phyloP scores from a whole-genome alignment of 2,797 vertebrate species.

The Carduelis carduelis region DNA sequence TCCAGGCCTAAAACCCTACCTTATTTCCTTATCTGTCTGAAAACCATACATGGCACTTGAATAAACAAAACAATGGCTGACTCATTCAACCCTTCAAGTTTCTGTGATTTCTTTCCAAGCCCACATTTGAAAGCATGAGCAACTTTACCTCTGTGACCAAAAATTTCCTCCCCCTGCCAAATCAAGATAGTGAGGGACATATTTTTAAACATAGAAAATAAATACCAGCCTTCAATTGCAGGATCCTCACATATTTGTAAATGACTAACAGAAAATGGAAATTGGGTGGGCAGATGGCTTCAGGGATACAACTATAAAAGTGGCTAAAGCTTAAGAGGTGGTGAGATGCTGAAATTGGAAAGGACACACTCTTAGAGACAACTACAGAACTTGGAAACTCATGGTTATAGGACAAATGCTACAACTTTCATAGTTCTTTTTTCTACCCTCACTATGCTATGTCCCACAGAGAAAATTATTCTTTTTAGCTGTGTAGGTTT shows the following conservation, averaged over 20 bases:
- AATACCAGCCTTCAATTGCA: not conserved
- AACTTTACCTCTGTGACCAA: not conserved
- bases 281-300: not conserved
- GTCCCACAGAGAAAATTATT: not conserved
- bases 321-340: not conserved
- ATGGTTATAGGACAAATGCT: not conserved
- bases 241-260: not conserved
- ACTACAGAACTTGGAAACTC: not conserved
- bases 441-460: not conserved
- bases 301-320: not conserved
- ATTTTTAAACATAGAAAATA: not conserved
- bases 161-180: accelerated
- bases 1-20: not conserved
- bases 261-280: not conserved
- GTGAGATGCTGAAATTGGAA: not conserved
- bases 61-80: not conserved
- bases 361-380: not conserved
- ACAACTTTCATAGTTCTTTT: not conserved
- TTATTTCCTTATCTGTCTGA: not conserved
- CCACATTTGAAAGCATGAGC: not conserved
- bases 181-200: not conserved
- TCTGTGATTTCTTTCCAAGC: not conserved
- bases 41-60: not conserved
- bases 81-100: not conserved
- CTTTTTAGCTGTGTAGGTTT: not conserved